Base-by-base conservation (phyloP, 2,888 invertebrate genomes). In the Watsonalla binaria region DNA sequence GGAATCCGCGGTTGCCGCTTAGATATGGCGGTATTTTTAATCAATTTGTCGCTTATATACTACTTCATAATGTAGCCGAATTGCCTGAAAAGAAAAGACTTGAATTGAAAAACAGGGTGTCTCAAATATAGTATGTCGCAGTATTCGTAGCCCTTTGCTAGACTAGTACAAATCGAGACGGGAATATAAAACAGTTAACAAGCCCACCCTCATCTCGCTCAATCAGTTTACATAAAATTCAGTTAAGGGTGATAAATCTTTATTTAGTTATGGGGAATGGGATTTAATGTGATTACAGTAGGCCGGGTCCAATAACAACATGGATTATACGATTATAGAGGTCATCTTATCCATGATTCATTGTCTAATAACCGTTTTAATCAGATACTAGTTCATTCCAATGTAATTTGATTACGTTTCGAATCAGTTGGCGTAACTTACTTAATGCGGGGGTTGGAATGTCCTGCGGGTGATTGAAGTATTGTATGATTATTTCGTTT, bases 171-270 rank as follows among this genome's bases (percentile, higher is more conserved):
- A 62, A 55, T 58, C 68, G 58, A 62, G 76, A 62, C 63, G 61
- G 58, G 86, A 84, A 87, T 87, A 78, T 73, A 66, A 83, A 87
- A 72, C 71, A 78, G 77, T 66, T 63, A 71, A 67, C 58, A 56
- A 66, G 62, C 52, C 52, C 68, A 70, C 85, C 83, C 86, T 84
- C 82, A 76, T 79, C 72, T 70, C 68, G 69, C 76, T 76, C 82
- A 80, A 85, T 85, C 83, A 82, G 83, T 80, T 86, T 79, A 77
- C 76, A 69, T 69, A 81, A 86, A 89, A 89, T 88, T 87, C 78
- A 71, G 73, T 87, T 85, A 86, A 82, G 86, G 86, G 82, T 77
- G 75, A 89, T 90, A 90, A 90, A 90, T 90, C 90, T 84, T 76
- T 76, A 84, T 85, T 86, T 83, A 77, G 74, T 70, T 69, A 70